Evolutionary conservation across 2,888 invertebrate species (phyloP).

Genomic region (Tenthredo notha): DNA sequence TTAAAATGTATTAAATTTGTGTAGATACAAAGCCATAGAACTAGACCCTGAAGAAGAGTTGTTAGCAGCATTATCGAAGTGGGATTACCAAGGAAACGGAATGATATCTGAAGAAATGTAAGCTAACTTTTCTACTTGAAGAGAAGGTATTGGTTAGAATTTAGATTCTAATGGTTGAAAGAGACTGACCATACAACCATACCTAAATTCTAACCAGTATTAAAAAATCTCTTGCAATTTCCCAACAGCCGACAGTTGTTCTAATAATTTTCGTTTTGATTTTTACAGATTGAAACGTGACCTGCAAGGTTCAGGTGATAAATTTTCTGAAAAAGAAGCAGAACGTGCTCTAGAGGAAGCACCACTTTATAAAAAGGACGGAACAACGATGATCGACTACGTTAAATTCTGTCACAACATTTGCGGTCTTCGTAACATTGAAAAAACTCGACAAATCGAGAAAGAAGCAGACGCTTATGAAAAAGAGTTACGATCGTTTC

Average conservation of each 20-base stretch:
- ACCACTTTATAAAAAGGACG: slow-evolving; percentile 81
- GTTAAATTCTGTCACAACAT: slow-evolving; percentile 83
- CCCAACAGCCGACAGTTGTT: neutral
- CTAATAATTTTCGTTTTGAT: neutral
- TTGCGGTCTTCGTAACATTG: slow-evolving; percentile 81
- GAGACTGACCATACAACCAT: neutral
- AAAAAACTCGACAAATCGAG: slow-evolving; percentile 54
- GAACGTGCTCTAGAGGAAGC: slow-evolving; percentile 83
- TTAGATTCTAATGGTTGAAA: neutral
- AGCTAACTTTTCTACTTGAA: slow-evolving; percentile 10
- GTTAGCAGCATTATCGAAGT: slow-evolving; percentile 83
- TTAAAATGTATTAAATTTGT: neutral
- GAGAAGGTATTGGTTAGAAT: neutral
- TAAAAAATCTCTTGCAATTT: neutral
- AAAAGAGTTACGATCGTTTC: neutral
- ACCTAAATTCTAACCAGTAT: neutral
- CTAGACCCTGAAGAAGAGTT: slow-evolving; percentile 84
- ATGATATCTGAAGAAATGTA: slow-evolving; percentile 84
- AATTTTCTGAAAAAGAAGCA: slow-evolving; percentile 83
- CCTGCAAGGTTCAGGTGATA: slow-evolving; percentile 84
- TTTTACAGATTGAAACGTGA: slow-evolving; percentile 82
- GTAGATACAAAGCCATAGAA: slow-evolving; percentile 80
- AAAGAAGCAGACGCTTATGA: slow-evolving; percentile 54
- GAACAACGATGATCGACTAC: slow-evolving; percentile 83
- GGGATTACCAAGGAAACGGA: slow-evolving; percentile 83